phyloP scores from a whole-genome alignment of 2,797 vertebrate genomes.

The Gymnothorax javanicus region DNA sequence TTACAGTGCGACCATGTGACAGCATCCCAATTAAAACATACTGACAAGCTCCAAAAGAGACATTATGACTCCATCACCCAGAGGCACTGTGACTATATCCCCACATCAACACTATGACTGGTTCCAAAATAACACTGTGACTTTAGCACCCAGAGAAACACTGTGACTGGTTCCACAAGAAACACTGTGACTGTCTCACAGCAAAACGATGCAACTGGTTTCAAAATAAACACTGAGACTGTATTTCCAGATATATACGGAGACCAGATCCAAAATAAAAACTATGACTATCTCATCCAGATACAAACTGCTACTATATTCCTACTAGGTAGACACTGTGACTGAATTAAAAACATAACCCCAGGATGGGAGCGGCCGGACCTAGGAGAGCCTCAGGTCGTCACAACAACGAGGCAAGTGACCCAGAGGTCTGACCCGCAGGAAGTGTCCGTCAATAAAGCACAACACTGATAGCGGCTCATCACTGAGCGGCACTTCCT shows the following conservation, averaged over 20 bases:
- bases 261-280: no score
- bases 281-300: background rate
- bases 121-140: background rate
- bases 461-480: conserved; percentile 35
- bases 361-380: background rate
- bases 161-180: background rate
- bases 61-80: background rate
- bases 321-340: background rate
- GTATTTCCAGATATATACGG: background rate
- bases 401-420: background rate
- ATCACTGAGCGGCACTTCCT: conserved; percentile 44
- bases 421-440: background rate
- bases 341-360: background rate
- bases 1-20: background rate
- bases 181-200: background rate
- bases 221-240: background rate
- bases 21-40: background rate
- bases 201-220: background rate
- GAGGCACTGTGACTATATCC: background rate
- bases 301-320: background rate
- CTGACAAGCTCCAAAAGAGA: no score
- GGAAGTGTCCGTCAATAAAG: conserved; percentile 34
- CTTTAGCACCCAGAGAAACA: background rate
- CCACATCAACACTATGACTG: background rate
- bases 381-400: background rate